Evolutionary conservation across 1,140 invertebrate genomes (phyloP).

Genomic region (Myzus persicae): DNA sequence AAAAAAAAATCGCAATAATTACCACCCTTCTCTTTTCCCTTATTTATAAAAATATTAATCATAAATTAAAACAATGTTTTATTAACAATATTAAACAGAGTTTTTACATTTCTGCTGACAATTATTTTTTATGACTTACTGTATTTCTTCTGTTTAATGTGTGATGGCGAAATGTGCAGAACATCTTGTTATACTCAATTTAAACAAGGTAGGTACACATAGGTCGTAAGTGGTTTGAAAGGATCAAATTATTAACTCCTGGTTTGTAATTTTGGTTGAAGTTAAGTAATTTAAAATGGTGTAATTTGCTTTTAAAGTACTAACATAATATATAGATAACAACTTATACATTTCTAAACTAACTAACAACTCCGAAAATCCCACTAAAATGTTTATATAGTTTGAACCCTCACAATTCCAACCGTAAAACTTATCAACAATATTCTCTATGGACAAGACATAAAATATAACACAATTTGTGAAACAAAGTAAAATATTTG

Average conservation of each 20-base stretch:
- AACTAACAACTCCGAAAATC: constrained; percentile 1
- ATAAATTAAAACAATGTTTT: neutral
- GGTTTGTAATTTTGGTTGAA: neutral
- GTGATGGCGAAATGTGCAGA: neutral
- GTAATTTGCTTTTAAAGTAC: neutral
- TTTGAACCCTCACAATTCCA: neutral
- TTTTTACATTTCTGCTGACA: too few relatives aligned
- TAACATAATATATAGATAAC: neutral
- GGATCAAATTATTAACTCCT: neutral
- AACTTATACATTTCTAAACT: neutral
- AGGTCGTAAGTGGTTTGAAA: neutral
- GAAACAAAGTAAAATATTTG: neutral
- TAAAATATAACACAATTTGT: neutral
- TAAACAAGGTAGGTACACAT: neutral
- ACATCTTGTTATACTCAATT: neutral
- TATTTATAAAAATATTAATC: neutral
- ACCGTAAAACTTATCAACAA: neutral
- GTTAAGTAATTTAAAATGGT: constrained; percentile 8
- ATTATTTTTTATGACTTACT: neutral
- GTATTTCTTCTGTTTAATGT: neutral
- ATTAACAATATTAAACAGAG: neutral
- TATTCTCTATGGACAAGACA: neutral
- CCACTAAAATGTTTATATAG: neutral
- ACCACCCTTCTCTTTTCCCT: neutral
- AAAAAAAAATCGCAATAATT: neutral